These are phyloP conservation scores for Characodon lateralis DNA, from an alignment of 2,797 vertebrate genomes.

Conservation along the genomic window DNA sequence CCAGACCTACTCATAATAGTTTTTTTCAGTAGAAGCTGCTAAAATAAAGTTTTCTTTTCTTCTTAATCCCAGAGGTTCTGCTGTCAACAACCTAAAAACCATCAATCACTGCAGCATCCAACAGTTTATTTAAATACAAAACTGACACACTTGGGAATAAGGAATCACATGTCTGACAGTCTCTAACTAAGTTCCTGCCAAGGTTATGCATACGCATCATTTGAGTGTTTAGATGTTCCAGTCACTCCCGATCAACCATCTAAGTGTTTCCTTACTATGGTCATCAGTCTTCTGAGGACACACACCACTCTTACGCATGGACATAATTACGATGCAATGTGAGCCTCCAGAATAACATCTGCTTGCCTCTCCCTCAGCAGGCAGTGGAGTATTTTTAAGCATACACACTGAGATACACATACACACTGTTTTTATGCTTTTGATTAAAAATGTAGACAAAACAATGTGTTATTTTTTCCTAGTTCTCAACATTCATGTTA, in stretches of 20 bases:
- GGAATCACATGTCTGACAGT: conserved; percentile 15
- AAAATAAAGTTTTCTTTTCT: not conserved
- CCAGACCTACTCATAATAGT: not conserved
- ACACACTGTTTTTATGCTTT: conserved; percentile 11
- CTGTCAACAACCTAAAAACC: not conserved
- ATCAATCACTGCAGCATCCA: not conserved
- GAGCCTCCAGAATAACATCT: conserved; percentile 74
- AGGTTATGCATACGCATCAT: conserved; percentile 36
- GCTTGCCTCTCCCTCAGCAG: conserved; percentile 66
- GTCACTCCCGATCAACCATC: conserved; percentile 8
- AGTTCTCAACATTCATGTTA: not conserved
- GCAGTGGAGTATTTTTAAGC: conserved; percentile 70
- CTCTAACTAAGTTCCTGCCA: not conserved
- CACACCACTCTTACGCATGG: conserved; percentile 48
- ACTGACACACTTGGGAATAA: conserved; percentile 10
- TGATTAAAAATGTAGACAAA: not conserved
- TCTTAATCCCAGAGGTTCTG: not conserved
- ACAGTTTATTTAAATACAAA: conserved; percentile 41
- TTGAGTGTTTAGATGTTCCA: conserved; percentile 27
- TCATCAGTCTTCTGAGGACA: conserved; percentile 26
- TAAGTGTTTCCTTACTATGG: conserved; percentile 18
- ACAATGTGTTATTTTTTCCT: not conserved
- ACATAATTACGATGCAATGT: conserved; percentile 64
- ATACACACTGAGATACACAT: conserved; percentile 19
- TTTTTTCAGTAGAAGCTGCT: not conserved